Evolutionary conservation across 2,113 vertebrate species (phyloP), one percentile per base, ranked within the genome.

Genomic region (Agapornis roseicollis): DNA sequence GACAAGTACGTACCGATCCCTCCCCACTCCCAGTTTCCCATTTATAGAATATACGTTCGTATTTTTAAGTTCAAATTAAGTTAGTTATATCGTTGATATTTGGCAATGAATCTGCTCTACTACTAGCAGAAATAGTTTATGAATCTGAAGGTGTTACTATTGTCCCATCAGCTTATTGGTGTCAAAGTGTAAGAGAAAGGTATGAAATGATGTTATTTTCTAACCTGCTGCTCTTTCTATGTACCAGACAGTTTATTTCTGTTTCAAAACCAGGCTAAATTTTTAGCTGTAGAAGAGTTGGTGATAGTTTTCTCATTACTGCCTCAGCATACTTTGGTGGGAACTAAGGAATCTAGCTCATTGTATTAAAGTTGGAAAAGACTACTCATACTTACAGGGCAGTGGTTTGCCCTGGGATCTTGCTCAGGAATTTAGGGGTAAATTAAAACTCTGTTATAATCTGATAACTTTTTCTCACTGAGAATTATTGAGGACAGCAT

Each of bases 1-100:
- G 99, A 99, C 98, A 99, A 99, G 99, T 99, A 99, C 76, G 99
- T 99, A 96, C 97, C 97, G 16, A 41, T 14, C 7, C 1, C 7
- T 19, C 50, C 15, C 16, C 10, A 19, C 37, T 13, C 37, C 11
- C 4, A 0, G 0, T 7, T 35, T 46, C 47, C 41, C 37, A 55
- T 0, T 23, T 39, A 0, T 2, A 37, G 5, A 4, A 18, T 28
- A 33, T 2, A 6, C 3, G 6, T 52, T 58, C 39, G 14, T 13
- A 1, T 17, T 27, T 80, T 28, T 52, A 11, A 53, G 15, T 31
- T 52, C 18, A 23, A 53, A 16, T 52, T 41, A 23, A 6, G 25
- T 42, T 55, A 7, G 11, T 70, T 88, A 53, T 49, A 1, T 50
- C 9, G 11, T 37, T 52, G 37, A 6, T 9, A 5, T 15, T 41